Conservation (phyloP, 2,113 vertebrate species). For the Eonycteris spelaea region DNA sequence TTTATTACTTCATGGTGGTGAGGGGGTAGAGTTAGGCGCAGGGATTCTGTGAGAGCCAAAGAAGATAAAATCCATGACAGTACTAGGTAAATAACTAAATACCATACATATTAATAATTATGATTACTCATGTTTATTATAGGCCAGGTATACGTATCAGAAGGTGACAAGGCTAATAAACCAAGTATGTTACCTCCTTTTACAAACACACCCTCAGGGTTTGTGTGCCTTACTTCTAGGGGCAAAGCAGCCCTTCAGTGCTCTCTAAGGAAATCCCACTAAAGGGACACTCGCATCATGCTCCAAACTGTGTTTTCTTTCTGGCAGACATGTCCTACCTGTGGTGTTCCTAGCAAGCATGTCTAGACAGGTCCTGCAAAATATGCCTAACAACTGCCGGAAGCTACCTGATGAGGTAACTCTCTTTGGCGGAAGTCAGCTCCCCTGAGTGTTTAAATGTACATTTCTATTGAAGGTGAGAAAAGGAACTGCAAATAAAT, state of each 20-base stretch:
- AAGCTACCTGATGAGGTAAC: not conserved
- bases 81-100: too few species aligned
- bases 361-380: not conserved
- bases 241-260: not conserved
- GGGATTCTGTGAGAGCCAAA: not conserved
- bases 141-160: not conserved
- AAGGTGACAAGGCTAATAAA: not conserved
- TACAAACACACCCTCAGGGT: not conserved
- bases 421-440: not conserved
- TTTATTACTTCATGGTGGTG: not conserved
- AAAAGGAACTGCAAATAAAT: not conserved
- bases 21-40: not conserved
- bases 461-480: not conserved
- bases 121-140: not conserved
- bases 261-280: not conserved
- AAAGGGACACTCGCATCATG: not conserved
- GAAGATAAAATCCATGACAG: not conserved
- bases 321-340: not conserved
- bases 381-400: not conserved
- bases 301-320: not conserved
- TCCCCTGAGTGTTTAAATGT: not conserved
- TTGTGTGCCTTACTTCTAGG: not conserved
- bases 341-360: not conserved
- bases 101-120: too few species aligned
- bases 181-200: not conserved